Percentiles rank a stretch among this genome's conserved stretches.
Evolutionary conservation across 2,888 invertebrate genomes (phyloP).

Genomic region (Eristalinus aeneus): DNA sequence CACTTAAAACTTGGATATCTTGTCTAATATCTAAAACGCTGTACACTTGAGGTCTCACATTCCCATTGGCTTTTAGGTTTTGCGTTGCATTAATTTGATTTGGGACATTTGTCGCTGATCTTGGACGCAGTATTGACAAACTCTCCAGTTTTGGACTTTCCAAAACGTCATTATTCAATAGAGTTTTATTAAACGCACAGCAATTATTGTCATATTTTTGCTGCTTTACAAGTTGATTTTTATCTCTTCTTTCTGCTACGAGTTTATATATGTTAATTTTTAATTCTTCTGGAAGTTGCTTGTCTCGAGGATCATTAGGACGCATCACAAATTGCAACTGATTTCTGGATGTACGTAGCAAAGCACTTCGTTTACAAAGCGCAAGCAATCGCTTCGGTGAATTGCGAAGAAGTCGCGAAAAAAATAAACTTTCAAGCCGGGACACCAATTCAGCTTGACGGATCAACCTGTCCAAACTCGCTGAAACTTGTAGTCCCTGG

Average conservation of each 20-base stretch:
- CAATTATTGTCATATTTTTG: slow-evolving; percentile 80
- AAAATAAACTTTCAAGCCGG: slow-evolving; percentile 90
- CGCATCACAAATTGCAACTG: slow-evolving; percentile 88
- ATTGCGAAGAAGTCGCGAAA: slow-evolving; percentile 87
- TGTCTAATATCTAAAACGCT: slow-evolving; percentile 74
- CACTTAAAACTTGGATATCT: slow-evolving; percentile 75
- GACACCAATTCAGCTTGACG: slow-evolving; percentile 91
- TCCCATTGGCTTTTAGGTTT: slow-evolving; percentile 72
- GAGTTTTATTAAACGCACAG: slow-evolving; percentile 76
- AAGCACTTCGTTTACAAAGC: slow-evolving; percentile 86
- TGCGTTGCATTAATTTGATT: slow-evolving; percentile 73
- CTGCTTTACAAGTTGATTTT: slow-evolving; percentile 82
- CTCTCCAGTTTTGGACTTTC: slow-evolving; percentile 67
- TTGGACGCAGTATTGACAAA: slow-evolving; percentile 75
- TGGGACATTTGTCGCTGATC: slow-evolving; percentile 78
- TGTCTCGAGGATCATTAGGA: slow-evolving; percentile 92
- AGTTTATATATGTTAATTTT: slow-evolving; percentile 88
- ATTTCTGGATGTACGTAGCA: slow-evolving; percentile 88
- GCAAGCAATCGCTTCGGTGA: slow-evolving; percentile 85
- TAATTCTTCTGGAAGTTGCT: slow-evolving; percentile 88
- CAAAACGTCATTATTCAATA: slow-evolving; percentile 35
- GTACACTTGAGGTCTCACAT: slow-evolving; percentile 75
- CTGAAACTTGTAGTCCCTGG: slow-evolving; percentile 88
- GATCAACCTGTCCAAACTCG: slow-evolving; percentile 89
- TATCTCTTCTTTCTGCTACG: slow-evolving; percentile 86